A percentile compares a stretch with the other conserved stretches of the same genome.
Conservation (phyloP, 2,888 invertebrate genomes). For the Physocephala rufipes region DNA sequence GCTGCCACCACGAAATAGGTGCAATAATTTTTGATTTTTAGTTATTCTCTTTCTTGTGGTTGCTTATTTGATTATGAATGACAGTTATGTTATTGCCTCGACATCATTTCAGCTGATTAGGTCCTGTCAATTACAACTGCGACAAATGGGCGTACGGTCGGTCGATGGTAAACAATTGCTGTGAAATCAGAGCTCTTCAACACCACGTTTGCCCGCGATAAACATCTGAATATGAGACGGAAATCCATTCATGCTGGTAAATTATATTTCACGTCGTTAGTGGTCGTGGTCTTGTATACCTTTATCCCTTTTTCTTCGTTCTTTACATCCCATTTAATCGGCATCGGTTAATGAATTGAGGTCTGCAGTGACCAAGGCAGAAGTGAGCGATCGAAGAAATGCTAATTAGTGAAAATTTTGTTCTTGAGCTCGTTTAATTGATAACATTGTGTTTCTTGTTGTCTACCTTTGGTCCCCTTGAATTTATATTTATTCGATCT, state of each 20-base stretch:
- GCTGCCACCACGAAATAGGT: not conserved
- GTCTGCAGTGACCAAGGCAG: not conserved
- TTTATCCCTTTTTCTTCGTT: no score
- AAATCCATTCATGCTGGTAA: slow-evolving; percentile 64
- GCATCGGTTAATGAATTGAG: slow-evolving; percentile 62
- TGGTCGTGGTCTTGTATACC: no score
- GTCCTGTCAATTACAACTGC: not conserved
- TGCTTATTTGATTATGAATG: slow-evolving; percentile 37
- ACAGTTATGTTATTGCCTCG: slow-evolving; percentile 16
- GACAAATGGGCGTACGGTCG: slow-evolving; percentile 1
- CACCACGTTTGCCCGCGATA: slow-evolving; percentile 23
- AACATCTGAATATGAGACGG: slow-evolving; percentile 47
- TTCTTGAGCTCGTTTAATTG: slow-evolving; percentile 45
- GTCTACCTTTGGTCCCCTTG: slow-evolving; percentile 40
- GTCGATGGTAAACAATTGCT: slow-evolving; percentile 44
- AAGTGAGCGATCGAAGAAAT: slow-evolving; percentile 47
- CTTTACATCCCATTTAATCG: slow-evolving; percentile 58
- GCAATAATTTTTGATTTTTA: slow-evolving; percentile 33
- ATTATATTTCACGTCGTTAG: slow-evolving; percentile 54
- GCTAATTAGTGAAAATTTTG: slow-evolving; percentile 59
- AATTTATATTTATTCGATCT: slow-evolving; percentile 24
- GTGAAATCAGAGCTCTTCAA: slow-evolving; percentile 49
- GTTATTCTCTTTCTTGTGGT: slow-evolving; percentile 11
- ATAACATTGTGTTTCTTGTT: slow-evolving; percentile 33
- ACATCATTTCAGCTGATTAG: not conserved